These are phyloP conservation scores for Onychostruthus taczanowskii DNA, from an alignment of 2,113 vertebrate genomes.

Conservation along the genomic window DNA sequence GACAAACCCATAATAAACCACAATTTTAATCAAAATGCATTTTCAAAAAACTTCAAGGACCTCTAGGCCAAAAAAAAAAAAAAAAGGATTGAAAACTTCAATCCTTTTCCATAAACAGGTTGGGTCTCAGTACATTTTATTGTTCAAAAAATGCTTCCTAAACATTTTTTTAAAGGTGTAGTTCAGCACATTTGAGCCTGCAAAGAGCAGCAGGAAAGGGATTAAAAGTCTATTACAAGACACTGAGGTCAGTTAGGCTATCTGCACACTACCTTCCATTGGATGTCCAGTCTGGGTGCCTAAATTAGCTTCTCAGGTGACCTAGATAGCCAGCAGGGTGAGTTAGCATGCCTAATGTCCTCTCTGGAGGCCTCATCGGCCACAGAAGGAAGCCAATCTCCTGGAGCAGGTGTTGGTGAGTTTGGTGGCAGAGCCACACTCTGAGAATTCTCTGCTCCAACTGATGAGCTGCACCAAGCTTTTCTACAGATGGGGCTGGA, in stretches of 20 bases:
- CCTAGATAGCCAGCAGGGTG: background rate
- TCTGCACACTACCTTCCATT: background rate
- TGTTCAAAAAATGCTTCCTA: background rate
- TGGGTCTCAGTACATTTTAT: background rate
- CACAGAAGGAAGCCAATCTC: background rate
- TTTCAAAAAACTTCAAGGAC: background rate
- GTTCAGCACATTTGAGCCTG: background rate
- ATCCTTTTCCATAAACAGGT: background rate
- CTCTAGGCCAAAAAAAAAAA: rapidly evolving
- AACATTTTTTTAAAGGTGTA: background rate
- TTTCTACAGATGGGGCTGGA: background rate
- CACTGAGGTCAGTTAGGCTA: background rate
- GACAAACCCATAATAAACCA: background rate
- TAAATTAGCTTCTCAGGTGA: background rate
- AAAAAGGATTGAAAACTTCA: background rate
- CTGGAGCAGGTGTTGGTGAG: background rate
- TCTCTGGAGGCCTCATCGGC: background rate
- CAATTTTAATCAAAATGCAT: background rate
- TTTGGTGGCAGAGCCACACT: background rate
- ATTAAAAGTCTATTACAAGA: background rate
- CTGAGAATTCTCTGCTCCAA: rapidly evolving
- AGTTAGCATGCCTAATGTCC: background rate
- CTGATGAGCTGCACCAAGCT: background rate
- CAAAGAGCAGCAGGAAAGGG: background rate
- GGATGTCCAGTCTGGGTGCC: background rate